Base-by-base conservation (phyloP, 2,797 vertebrate genomes). In the Spinus olivaceus region DNA sequence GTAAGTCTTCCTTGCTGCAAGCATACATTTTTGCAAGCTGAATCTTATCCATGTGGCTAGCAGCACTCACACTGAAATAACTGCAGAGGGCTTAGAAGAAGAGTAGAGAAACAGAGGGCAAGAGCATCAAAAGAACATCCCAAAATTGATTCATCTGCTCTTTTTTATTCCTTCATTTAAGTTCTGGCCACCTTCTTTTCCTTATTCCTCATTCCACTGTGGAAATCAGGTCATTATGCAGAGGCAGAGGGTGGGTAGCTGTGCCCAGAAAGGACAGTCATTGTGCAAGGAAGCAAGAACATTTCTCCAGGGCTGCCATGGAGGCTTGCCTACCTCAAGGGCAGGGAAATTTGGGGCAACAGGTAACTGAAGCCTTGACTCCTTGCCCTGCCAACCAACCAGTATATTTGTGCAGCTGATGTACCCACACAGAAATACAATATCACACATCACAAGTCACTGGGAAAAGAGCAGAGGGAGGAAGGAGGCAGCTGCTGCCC, bases 31-130 rank as follows among this genome's bases (percentile, higher is more conserved):
- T 96, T 91, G 70, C 76, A 72, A 82, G 93, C 92, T 90, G 88
- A 97, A 95, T 97, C 92, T 96, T 94, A 95, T 96, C 95, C 95
- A 97, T 96, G 93, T 97, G 96, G 96, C 95, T 92, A 94, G 92
- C 74, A 90, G 95, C 94, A 86, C 88, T 91, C 70, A 14, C 35
- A 24, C 21, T 33, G 61, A 95, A 95, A 81, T 57, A 94, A 78
- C 87, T 60, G 65, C 53, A 32, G 33, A 92, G 77, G 90, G 77
- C 72, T 84, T 94, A 61, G 93, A 97, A 95, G 89, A 96, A 57
- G 46, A 91, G 35, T 80, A 60, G 73, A 73, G 94, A 96, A 94
- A 93, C 6, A 83, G 60, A 94, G 70, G 56, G 54, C 60, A 81
- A 96, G 42, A 79, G 46, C 71, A 84, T 92, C 89, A 96, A 96